Evolutionary conservation across 2,113 vertebrate species (phyloP).

Genomic region (Coreoperca whiteheadi): DNA sequence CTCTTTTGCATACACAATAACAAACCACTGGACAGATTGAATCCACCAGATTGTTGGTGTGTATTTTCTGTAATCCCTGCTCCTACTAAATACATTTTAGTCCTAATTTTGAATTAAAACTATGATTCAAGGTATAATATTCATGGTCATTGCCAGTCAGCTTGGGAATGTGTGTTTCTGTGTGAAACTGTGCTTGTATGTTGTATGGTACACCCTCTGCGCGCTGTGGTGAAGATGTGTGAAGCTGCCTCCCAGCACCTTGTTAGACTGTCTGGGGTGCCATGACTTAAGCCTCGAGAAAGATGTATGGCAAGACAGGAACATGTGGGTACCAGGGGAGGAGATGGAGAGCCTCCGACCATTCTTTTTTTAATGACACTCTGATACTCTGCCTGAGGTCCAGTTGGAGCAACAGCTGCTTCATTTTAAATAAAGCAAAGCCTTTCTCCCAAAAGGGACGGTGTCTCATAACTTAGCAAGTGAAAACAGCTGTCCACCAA

Average conservation of each 20-base stretch:
- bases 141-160: neutral
- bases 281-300: conserved; percentile 69
- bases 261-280: conserved; percentile 75
- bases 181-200: conserved; percentile 24
- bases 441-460: conserved; percentile 50
- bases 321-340: conserved; percentile 73
- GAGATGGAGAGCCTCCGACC: conserved; percentile 70
- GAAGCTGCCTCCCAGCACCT: conserved; percentile 68
- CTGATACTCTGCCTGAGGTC: conserved; percentile 75
- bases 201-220: conserved; percentile 18
- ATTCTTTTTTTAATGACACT: conserved; percentile 73
- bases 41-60: conserved; percentile 31
- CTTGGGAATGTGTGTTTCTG: conserved; percentile 24
- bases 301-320: conserved; percentile 80
- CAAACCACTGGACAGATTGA: conserved; percentile 20
- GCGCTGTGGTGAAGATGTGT: conserved; percentile 62
- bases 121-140: neutral
- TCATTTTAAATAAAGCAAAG: conserved; percentile 80
- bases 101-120: neutral
- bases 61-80: neutral
- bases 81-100: neutral
- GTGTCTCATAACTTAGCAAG: conserved; percentile 58
- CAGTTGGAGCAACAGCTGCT: conserved; percentile 77
- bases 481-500: conserved; percentile 64
- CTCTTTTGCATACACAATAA: conserved; percentile 30